phyloP scores from a whole-genome alignment of 2,888 invertebrate genomes.

The Zele albiditarsus region DNA sequence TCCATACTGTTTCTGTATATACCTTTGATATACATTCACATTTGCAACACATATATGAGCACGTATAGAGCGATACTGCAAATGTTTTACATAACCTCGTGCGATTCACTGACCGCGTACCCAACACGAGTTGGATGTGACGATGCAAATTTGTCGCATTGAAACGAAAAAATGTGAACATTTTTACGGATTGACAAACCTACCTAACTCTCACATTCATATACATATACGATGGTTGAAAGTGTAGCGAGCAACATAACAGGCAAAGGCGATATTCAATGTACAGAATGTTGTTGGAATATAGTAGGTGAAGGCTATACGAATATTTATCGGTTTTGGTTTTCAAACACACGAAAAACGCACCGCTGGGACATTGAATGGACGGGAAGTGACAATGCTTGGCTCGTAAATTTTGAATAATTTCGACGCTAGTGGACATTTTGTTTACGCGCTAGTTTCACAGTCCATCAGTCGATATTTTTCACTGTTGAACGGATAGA shows the following conservation, averaged over 20 bases:
- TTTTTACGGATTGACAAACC: conserved; percentile 62
- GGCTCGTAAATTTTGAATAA: conserved; percentile 65
- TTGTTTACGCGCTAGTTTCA: conserved; percentile 21
- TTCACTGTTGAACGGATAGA: conserved; percentile 22
- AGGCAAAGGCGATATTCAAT: background rate
- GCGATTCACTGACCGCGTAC: background rate
- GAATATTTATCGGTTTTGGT: conserved; percentile 62
- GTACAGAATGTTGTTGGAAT: conserved; percentile 6
- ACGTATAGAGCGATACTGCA: background rate
- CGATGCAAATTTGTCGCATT: background rate
- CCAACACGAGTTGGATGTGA: background rate
- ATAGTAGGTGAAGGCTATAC: conserved; percentile 2
- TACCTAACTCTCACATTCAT: background rate
- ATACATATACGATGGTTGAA: background rate
- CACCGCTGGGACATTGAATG: conserved; percentile 53
- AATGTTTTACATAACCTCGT: conserved; percentile 1
- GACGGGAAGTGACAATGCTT: conserved; percentile 61
- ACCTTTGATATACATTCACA: background rate
- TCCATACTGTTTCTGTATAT: background rate
- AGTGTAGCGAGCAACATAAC: background rate
- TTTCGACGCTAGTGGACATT: conserved; percentile 49
- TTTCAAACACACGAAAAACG: conserved; percentile 41
- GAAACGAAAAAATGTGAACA: conserved; percentile 35
- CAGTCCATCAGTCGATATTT: conserved; percentile 31
- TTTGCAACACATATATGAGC: background rate